Percentiles rank a stretch among this genome's conserved stretches.
These are phyloP conservation scores for Rambutsinella grinnellia DNA, from an alignment of 2,888 invertebrate species.

Conservation along the genomic window DNA sequence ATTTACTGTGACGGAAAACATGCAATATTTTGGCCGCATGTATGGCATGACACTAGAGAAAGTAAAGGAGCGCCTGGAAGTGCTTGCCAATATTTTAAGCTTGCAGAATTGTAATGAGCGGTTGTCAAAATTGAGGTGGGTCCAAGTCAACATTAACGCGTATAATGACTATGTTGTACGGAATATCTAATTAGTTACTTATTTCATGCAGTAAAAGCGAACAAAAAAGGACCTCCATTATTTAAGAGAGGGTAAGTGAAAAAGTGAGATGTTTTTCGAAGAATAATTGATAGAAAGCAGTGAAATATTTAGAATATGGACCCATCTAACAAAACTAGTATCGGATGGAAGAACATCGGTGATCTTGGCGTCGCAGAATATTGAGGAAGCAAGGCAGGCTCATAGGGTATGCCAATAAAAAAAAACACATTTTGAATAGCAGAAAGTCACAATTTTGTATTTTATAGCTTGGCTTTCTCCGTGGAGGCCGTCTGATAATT, in stretches of 20 bases:
- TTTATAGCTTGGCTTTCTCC: constrained; percentile 38
- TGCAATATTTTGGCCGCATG: constrained; percentile 47
- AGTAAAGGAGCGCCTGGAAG: constrained; percentile 38
- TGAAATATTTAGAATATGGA: constrained; percentile 47
- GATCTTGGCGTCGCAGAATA: constrained; percentile 36
- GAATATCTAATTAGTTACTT: no score
- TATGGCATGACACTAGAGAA: constrained; percentile 50
- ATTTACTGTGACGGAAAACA: constrained; percentile 44
- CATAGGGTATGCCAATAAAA: constrained; percentile 26
- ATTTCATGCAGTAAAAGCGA: constrained; percentile 32
- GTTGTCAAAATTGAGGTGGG: constrained; percentile 26
- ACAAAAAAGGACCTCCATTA: constrained; percentile 39
- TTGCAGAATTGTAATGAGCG: constrained; percentile 43
- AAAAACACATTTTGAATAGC: background rate
- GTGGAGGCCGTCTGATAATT: constrained; percentile 43
- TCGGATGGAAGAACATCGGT: constrained; percentile 54
- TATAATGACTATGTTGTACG: no score
- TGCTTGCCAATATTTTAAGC: constrained; percentile 36
- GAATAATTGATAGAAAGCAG: background rate
- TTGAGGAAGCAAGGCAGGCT: constrained; percentile 53
- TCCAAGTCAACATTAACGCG: no score
- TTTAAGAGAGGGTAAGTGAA: constrained; percentile 44
- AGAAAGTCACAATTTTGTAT: background rate
- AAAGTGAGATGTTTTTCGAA: background rate
- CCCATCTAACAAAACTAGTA: constrained; percentile 45